phyloP scores from a whole-genome alignment of 1,140 invertebrate species.

The honey bee (Apis mellifera) region Amel_HAv3.1 CM009932.2:4854501-4855000 shows the following conservation, averaged over 20 bases:
- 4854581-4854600: constrained; percentile 80
- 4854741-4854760: constrained; percentile 13
- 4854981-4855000: constrained; percentile 29
- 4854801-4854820: background rate
- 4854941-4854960: constrained; percentile 3
- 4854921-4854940: background rate
- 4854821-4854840: background rate
- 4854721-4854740: constrained; percentile 14
- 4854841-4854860: background rate
- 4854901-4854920: no score
- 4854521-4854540: constrained; percentile 40
- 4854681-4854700: constrained; percentile 44
- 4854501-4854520: background rate
- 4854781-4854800: no score
- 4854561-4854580: constrained; percentile 79
- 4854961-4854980: no score
- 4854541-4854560: constrained; percentile 79
- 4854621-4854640: constrained; percentile 67
- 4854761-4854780: background rate
- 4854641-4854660: constrained; percentile 41
- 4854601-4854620: constrained; percentile 73
- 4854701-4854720: constrained; percentile 38
- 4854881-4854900: background rate
- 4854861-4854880: no score
- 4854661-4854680: constrained; percentile 44